These are phyloP conservation scores for Papilio machaon DNA, from an alignment of 1,140 invertebrate species.

Conservation along the genomic window DNA sequence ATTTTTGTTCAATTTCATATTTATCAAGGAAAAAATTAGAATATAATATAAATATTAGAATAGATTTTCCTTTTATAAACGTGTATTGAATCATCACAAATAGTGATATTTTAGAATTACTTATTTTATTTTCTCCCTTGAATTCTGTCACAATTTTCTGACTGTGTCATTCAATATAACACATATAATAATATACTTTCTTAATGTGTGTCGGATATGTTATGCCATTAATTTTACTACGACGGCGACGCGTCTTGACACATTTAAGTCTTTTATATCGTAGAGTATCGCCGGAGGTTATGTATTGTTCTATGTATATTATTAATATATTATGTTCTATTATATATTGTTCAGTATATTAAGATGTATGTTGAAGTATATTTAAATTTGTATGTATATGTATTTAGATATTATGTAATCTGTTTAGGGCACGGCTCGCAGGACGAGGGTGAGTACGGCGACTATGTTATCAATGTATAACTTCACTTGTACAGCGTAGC, in stretches of 20 bases:
- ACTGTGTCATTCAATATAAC: background rate
- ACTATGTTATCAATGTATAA: constrained; percentile 54
- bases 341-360: background rate
- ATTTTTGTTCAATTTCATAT: background rate
- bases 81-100: too few relatives aligned
- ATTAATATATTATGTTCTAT: background rate
- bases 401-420: constrained; percentile 52
- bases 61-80: too few relatives aligned
- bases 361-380: constrained; percentile 7
- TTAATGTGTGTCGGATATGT: constrained; percentile 12
- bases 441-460: constrained; percentile 75
- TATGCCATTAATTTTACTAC: background rate
- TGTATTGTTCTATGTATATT: background rate
- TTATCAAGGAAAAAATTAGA: background rate
- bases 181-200: background rate
- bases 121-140: background rate
- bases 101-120: too few relatives aligned
- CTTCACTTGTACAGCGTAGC: constrained; percentile 38
- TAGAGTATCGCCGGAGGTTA: background rate
- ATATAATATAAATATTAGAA: too few relatives aligned
- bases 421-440: constrained; percentile 68
- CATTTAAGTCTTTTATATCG: background rate
- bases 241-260: background rate
- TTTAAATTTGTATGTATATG: constrained; percentile 1
- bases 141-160: background rate